phyloP scores from a whole-genome alignment of 2,888 invertebrate genomes.

The Diaphora mendica region DNA sequence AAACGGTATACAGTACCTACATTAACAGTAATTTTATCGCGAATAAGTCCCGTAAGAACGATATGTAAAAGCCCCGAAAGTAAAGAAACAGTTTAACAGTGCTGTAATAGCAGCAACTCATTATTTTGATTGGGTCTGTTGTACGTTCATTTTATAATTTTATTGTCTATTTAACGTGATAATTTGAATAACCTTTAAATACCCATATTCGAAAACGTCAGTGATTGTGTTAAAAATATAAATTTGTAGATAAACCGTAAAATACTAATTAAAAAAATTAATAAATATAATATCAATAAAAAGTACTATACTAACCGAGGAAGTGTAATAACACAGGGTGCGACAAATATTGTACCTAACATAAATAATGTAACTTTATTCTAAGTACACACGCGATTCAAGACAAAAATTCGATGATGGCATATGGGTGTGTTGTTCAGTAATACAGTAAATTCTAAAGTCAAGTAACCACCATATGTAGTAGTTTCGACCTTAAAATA shows the following conservation, averaged over 20 bases:
- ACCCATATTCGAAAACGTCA: not conserved
- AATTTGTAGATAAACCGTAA: not conserved
- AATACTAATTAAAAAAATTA: too few relatives aligned
- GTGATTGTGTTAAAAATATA: too few relatives aligned
- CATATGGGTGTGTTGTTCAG: not conserved
- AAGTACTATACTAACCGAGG: not conserved
- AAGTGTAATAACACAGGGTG: not conserved
- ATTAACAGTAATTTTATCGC: too few relatives aligned
- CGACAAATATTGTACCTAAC: not conserved
- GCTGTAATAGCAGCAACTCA: not conserved
- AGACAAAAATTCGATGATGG: not conserved
- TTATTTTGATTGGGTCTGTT: not conserved
- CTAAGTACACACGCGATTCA: not conserved
- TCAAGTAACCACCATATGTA: not conserved
- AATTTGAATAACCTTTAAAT: not conserved
- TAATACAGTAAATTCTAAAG: not conserved
- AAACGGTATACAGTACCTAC: not conserved
- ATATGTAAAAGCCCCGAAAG: too few relatives aligned
- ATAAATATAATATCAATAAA: too few relatives aligned
- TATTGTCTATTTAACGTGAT: not conserved
- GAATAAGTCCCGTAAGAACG: too few relatives aligned
- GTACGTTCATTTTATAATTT: not conserved
- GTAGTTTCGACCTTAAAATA: not conserved
- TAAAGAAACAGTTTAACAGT: too few relatives aligned
- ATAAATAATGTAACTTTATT: not conserved